Percentiles rank a stretch among this genome's conserved stretches.
phyloP scores from a whole-genome alignment of 2,888 invertebrate species.

The Norana najaformis region DNA sequence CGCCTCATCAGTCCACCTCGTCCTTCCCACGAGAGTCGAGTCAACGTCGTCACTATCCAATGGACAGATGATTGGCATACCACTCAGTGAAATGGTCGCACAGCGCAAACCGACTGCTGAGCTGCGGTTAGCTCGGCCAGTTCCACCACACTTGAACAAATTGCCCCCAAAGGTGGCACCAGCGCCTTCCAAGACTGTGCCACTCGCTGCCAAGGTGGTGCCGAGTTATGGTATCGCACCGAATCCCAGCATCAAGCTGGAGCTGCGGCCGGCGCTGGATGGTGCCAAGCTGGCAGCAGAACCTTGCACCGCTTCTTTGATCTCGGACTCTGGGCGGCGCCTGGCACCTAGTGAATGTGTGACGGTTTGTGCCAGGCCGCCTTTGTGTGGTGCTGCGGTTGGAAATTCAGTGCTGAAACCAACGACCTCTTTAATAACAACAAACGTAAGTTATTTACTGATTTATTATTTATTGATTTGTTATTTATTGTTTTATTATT shows the following conservation, averaged over 20 bases:
- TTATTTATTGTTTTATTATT: not conserved
- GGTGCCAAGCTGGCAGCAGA: not conserved
- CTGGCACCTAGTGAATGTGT: not conserved
- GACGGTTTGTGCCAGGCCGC: not conserved
- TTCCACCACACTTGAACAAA: conserved; percentile 7
- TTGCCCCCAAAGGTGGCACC: not conserved
- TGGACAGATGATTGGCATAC: not conserved
- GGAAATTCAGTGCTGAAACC: not conserved
- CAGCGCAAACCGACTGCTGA: not conserved
- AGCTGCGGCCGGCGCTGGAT: not conserved
- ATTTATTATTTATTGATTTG: too few species aligned
- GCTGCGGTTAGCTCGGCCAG: not conserved
- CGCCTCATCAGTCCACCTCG: not conserved
- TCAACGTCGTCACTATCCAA: not conserved
- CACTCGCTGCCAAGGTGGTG: not conserved
- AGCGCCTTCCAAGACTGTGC: not conserved
- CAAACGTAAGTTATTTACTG: conserved; percentile 1
- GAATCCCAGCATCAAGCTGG: not conserved
- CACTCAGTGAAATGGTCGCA: not conserved
- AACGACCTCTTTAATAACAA: not conserved
- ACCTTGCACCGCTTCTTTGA: not conserved
- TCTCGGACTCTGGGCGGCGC: not conserved
- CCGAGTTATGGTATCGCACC: not conserved
- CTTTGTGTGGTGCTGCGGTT: not conserved
- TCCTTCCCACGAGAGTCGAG: not conserved